Base-by-base conservation (phyloP, 2,888 invertebrate genomes). In the Dioctria linearis region DNA sequence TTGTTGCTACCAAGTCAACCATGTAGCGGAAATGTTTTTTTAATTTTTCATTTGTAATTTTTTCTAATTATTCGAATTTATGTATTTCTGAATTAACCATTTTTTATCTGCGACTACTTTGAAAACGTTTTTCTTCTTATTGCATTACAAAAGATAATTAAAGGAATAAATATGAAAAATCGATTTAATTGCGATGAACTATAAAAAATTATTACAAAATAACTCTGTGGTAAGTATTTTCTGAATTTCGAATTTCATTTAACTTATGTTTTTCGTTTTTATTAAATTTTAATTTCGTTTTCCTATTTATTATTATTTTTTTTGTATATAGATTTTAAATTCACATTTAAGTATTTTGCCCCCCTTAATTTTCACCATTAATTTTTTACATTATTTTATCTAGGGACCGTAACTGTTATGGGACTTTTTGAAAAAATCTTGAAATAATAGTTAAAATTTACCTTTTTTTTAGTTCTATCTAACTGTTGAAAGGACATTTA, bases 381-480 rank as follows among this genome's bases (percentile, higher is more conserved):
- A 8, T 54, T n/a, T 54, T 46, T 25, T 25, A 25, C 25, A 25
- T 25, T 25, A 25, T 25, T 25, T 25, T 25, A 25, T 25, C 25
- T 25, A 25, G 25, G 25, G 25, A 25, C 25, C 25, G 25, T 25
- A 25, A 25, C 25, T 25, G 25, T 25, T 25, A 25, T 25, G 25
- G 25, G 25, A 54, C 6, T 54, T 54, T 54, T 4, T 54, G 54
- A 11, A 11, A 11, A 54, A 54, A 54, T 54, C 6, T n/a, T 46
- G 6, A 46, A 4, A 11, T 54, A 54, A 4, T 54, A 4, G 4
- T 54, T 54, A 3, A 54, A n/a, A 8, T 54, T 11, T 54, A 46
- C 1, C 11, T 54, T 54, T 85, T 83, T 84, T 84, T 66, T 84
- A 85, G 83, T 82, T 84, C 82, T 84, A 81, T 57, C 81, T 86